A percentile compares a stretch with the other conserved stretches of the same genome.
These are phyloP conservation scores for Aphelenchoides besseyi DNA, from an alignment of 1,140 invertebrate species.

Conservation along the genomic window DNA sequence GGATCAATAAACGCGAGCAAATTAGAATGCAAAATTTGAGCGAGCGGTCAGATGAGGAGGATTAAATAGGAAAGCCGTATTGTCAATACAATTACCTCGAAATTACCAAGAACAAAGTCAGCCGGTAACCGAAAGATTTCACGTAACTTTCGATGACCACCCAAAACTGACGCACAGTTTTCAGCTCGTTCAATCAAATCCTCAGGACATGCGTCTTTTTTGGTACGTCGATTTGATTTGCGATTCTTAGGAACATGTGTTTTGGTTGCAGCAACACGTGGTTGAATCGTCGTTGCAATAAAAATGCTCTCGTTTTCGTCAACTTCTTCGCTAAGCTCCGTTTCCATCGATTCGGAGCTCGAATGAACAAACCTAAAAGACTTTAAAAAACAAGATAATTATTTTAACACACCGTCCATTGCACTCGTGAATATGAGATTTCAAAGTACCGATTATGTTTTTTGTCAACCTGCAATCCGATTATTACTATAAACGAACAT, in stretches of 20 bases:
- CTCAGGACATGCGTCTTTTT: neutral
- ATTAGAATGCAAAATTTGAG: no score
- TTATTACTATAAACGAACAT: neutral
- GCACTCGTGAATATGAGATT: constrained; percentile 7
- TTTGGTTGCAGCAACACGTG: constrained; percentile 1
- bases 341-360: neutral
- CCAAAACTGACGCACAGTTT: neutral
- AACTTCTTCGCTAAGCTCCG: neutral
- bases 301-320: neutral
- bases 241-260: neutral
- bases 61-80: constrained; percentile 6
- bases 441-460: constrained; percentile 15
- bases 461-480: neutral
- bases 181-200: constrained; percentile 2
- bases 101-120: constrained; percentile 15
- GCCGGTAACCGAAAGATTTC: constrained; percentile 10
- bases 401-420: neutral
- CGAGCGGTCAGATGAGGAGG: no score
- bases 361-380: neutral
- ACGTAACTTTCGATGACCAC: constrained; percentile 8
- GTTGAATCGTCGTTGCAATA: neutral
- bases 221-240: neutral
- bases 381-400: neutral
- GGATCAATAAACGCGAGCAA: no score
- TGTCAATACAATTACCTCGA: neutral